Evolutionary conservation across 2,888 invertebrate genomes (phyloP).

Genomic region (Ferdinandea cuprea): DNA sequence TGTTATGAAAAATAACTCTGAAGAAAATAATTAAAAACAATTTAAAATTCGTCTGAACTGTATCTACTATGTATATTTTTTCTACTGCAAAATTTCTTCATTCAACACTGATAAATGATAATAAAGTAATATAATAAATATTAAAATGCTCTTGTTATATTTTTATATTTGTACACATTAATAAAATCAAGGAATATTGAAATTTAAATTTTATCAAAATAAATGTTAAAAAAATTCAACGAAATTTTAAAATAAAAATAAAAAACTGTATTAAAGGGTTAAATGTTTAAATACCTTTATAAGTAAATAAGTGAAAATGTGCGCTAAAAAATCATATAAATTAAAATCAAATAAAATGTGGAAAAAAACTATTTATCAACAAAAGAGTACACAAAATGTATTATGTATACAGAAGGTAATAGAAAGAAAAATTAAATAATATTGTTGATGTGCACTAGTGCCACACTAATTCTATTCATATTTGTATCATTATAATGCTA

Average conservation of each 20-base stretch:
- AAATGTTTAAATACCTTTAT: constrained; percentile 71
- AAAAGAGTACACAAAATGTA: constrained; percentile 27
- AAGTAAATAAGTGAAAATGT: constrained; percentile 30
- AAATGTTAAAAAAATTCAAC: constrained; percentile 62
- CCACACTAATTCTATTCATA: constrained; percentile 50
- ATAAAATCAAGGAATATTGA: constrained; percentile 28
- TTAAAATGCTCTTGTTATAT: constrained; percentile 74
- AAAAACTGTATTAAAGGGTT: constrained; percentile 74
- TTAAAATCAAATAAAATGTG: constrained; percentile 74
- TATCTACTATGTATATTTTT: constrained; percentile 64
- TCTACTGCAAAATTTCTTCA: constrained; percentile 61
- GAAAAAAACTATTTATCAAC: too few species aligned
- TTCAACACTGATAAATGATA: constrained; percentile 56
- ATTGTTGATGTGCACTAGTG: constrained; percentile 57
- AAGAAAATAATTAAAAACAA: constrained; percentile 11
- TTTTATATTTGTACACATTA: constrained; percentile 75
- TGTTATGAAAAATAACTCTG: neutral
- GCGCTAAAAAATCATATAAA: constrained; percentile 62
- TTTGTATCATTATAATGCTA: constrained; percentile 53
- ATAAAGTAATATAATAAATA: constrained; percentile 44
- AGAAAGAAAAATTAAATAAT: constrained; percentile 47
- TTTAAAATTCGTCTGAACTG: constrained; percentile 16
- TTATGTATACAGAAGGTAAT: constrained; percentile 24
- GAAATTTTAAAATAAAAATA: constrained; percentile 66
- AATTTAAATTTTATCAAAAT: constrained; percentile 43